phyloP scores from a whole-genome alignment of 2,797 vertebrate species.

The Enteromius fasciolatus region DNA sequence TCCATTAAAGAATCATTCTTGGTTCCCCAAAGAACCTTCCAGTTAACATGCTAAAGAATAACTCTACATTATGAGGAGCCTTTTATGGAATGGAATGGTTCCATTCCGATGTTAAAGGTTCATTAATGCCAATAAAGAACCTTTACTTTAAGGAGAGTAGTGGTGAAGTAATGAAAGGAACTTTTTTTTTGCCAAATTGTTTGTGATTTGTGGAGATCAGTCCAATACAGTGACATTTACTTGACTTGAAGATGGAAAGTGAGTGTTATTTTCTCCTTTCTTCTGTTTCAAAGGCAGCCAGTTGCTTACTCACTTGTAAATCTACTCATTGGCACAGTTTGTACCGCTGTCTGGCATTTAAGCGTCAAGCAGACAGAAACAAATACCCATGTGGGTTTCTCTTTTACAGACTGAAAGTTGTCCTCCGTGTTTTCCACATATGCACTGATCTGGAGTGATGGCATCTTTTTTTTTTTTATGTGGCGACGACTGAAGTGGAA shows the following conservation, averaged over 20 bases:
- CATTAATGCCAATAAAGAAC: neutral
- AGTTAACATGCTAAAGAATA: neutral
- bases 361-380: constrained; percentile 5
- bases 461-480: constrained; percentile 14
- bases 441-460: neutral
- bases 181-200: neutral
- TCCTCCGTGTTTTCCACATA: constrained; percentile 4
- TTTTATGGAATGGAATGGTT: neutral
- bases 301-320: constrained; percentile 13
- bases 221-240: constrained; percentile 17
- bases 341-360: constrained; percentile 21
- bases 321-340: neutral
- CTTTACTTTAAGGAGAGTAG: neutral
- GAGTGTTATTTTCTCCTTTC: neutral
- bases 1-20: neutral
- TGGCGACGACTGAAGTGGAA: neutral
- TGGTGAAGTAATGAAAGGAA: constrained; percentile 27
- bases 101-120: neutral
- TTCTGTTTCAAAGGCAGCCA: constrained; percentile 3
- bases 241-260: constrained; percentile 1
- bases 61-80: neutral
- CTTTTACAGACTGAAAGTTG: neutral
- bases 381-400: constrained; percentile 1
- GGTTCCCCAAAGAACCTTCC: no score
- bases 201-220: neutral